Conservation (phyloP, 1,140 invertebrate species). For the Lasaia peninsularis region DNA sequence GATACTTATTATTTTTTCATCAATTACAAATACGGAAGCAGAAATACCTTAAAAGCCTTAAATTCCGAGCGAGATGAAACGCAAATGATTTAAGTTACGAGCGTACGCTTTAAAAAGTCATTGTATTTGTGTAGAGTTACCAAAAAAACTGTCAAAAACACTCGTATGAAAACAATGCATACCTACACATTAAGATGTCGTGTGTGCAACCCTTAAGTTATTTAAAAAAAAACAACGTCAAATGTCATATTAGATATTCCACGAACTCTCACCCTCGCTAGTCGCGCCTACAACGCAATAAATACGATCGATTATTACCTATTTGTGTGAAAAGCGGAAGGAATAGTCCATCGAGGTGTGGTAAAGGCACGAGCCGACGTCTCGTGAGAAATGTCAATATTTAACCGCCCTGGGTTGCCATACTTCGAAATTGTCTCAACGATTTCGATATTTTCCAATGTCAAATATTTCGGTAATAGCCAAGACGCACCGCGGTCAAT, state of each 20-base stretch:
- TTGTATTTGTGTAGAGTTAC: no score
- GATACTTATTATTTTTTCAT: no score
- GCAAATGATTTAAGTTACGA: no score
- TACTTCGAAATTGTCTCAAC: slow-evolving; percentile 74
- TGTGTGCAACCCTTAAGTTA: no score
- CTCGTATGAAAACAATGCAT: no score
- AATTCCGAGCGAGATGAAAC: no score
- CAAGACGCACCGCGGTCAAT: slow-evolving; percentile 26
- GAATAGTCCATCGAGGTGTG: slow-evolving; percentile 43
- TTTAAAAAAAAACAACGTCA: slow-evolving; percentile 29
- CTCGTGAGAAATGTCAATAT: slow-evolving; percentile 75
- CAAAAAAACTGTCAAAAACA: no score
- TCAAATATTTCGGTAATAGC: slow-evolving; percentile 63
- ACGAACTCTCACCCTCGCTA: slow-evolving; percentile 55
- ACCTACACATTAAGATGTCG: no score
- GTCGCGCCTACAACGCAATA: slow-evolving; percentile 65
- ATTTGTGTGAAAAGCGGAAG: slow-evolving; percentile 75
- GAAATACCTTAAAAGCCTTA: no score
- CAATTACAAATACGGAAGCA: no score
- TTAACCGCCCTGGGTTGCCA: slow-evolving; percentile 52
- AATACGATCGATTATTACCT: slow-evolving; percentile 75
- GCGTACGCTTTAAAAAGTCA: no score
- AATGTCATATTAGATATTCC: slow-evolving; percentile 62
- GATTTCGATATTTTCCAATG: slow-evolving; percentile 71
- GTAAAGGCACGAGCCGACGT: slow-evolving; percentile 48